Conservation (phyloP, 2,888 invertebrate species). For the Antheraea assamensis region DNA sequence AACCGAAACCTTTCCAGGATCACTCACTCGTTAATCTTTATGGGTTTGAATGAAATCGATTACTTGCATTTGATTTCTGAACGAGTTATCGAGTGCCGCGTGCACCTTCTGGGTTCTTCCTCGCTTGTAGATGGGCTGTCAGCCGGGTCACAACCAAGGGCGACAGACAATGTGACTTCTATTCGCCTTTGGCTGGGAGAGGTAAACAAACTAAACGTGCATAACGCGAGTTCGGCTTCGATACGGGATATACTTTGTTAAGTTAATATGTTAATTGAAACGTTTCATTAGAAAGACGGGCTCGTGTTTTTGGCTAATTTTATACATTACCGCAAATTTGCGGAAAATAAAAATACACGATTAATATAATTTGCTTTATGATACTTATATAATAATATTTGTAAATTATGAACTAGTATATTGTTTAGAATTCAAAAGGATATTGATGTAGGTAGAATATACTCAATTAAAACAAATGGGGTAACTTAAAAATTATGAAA, state of each 20-base stretch:
- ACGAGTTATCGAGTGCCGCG: background rate
- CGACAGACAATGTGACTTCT: constrained; percentile 75
- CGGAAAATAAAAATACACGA: background rate
- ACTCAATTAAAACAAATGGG: too few relatives aligned
- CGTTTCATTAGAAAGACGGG: constrained; percentile 23
- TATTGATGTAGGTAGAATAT: too few relatives aligned
- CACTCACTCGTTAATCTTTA: background rate
- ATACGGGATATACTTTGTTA: constrained; percentile 36
- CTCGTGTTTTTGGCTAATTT: background rate
- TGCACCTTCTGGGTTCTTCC: constrained; percentile 22
- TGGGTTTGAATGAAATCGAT: background rate
- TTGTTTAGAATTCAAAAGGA: too few relatives aligned
- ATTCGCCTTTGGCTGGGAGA: constrained; percentile 65
- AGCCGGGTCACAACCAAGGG: constrained; percentile 54
- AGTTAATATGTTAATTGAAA: constrained; percentile 42
- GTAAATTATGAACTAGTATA: too few relatives aligned
- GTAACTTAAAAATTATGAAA: too few relatives aligned
- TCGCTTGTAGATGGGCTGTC: constrained; percentile 20
- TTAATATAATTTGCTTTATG: background rate
- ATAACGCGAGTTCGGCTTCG: constrained; percentile 32
- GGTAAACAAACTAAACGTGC: constrained; percentile 64
- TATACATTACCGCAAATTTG: background rate
- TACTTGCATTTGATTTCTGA: background rate
- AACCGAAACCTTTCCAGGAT: too few relatives aligned
- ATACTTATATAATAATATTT: background rate